A percentile compares a stretch with the other conserved stretches of the same genome.
Conservation (phyloP, 2,113 vertebrate species). For the Rousettus leschenaultii region DNA sequence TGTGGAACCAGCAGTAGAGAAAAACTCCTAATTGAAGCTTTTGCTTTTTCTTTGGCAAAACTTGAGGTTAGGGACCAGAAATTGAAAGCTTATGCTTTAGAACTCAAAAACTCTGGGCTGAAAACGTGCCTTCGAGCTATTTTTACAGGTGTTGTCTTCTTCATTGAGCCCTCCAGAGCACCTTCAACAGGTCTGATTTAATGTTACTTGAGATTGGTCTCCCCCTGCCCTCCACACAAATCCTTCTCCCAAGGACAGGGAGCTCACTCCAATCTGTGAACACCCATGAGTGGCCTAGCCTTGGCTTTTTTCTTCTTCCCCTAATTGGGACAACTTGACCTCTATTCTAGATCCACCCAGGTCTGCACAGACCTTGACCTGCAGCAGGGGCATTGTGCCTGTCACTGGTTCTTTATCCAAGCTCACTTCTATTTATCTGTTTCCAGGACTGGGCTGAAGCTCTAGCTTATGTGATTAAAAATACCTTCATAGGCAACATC, state of each 20-base stretch:
- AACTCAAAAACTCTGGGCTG: neutral
- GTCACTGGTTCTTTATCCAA: neutral
- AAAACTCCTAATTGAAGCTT: neutral
- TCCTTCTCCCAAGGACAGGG: neutral
- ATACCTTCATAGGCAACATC: neutral
- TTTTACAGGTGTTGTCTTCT: neutral
- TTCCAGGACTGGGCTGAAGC: neutral
- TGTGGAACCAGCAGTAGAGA: neutral
- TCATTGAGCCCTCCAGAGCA: neutral
- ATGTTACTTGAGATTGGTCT: neutral
- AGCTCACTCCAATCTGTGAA: neutral
- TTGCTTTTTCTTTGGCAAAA: neutral
- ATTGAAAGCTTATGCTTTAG: neutral
- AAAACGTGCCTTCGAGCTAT: neutral
- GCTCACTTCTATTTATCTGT: neutral
- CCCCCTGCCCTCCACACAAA: neutral
- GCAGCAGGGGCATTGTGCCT: rapidly evolving
- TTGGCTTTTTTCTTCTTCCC: neutral
- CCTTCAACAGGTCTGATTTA: neutral
- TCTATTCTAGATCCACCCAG: neutral
- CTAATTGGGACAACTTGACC: neutral
- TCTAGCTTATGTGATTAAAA: neutral
- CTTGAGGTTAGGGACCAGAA: neutral
- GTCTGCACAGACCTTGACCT: neutral
- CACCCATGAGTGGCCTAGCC: neutral